Percentiles rank a stretch among this genome's conserved stretches.
phyloP scores from a whole-genome alignment of 2,888 invertebrate species.

The Strigamia crassipes region DNA sequence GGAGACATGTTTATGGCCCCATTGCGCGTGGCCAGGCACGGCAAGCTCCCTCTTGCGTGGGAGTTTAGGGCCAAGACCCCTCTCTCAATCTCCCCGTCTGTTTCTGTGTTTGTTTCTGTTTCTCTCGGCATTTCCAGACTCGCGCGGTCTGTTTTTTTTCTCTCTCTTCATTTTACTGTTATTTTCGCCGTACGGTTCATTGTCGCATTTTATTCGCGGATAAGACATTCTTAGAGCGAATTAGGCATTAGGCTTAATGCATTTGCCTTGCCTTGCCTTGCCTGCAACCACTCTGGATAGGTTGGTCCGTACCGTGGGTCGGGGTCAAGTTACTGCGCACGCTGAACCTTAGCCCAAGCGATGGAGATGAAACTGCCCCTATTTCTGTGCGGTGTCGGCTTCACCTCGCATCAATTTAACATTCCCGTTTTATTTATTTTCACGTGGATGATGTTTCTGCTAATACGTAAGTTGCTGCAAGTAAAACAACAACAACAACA shows the following conservation, averaged over 20 bases:
- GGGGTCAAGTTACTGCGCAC: slow-evolving; percentile 7
- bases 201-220: neutral
- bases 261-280: neutral
- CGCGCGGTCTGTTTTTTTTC: neutral
- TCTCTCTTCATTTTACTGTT: neutral
- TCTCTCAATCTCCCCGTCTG: slow-evolving; percentile 13
- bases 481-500: neutral
- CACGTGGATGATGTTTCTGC: neutral
- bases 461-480: neutral
- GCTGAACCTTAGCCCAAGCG: neutral
- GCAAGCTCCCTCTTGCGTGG: slow-evolving; percentile 14
- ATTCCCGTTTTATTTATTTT: slow-evolving; percentile 12
- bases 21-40: slow-evolving; percentile 32
- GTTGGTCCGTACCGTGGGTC: neutral
- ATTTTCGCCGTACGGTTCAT: neutral
- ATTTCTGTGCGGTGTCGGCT: neutral
- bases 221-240: neutral
- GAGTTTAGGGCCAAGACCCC: slow-evolving; percentile 25
- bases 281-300: neutral
- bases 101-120: slow-evolving; percentile 13
- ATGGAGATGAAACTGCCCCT: neutral
- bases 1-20: slow-evolving; percentile 33
- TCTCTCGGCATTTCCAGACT: neutral
- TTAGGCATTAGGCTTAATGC: neutral
- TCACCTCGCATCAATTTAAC: slow-evolving; percentile 25